A percentile compares a stretch with the other conserved stretches of the same genome.
Evolutionary conservation across 2,888 invertebrate genomes (phyloP).

Genomic region (Lasioglossum lativentre): DNA sequence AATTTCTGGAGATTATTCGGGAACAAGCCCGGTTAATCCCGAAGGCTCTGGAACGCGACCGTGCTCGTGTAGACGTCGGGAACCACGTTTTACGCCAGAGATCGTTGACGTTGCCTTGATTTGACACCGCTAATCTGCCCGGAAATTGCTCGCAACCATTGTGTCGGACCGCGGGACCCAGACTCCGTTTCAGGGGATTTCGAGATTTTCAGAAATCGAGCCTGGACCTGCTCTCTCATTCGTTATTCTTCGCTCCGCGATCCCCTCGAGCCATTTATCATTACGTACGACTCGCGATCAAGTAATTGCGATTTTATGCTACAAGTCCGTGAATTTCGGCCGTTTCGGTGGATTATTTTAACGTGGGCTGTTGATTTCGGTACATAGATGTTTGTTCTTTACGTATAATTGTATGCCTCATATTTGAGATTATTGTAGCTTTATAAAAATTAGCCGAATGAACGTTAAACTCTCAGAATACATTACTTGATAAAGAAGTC

Average conservation of each 20-base stretch:
- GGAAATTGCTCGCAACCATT: neutral
- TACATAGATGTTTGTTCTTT: neutral
- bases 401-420: neutral
- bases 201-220: neutral
- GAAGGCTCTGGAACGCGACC: neutral
- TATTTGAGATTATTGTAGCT: too few relatives aligned
- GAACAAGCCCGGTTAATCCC: conserved; percentile 40
- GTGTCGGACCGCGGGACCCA: too few relatives aligned
- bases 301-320: neutral
- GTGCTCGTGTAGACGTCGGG: neutral
- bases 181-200: neutral
- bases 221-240: neutral
- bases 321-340: neutral
- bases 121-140: neutral
- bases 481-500: neutral
- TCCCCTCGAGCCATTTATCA: neutral
- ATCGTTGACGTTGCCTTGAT: neutral
- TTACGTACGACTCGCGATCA: neutral
- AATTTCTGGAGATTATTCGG: conserved; percentile 44
- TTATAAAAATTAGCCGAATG: neutral
- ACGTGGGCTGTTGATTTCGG: neutral
- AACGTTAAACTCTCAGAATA: neutral
- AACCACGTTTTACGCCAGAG: neutral
- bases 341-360: neutral
- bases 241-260: neutral